Evolutionary conservation across 2,113 vertebrate species (phyloP), one percentile per base, ranked within the genome.

Genomic region (Heliornis fulica): DNA sequence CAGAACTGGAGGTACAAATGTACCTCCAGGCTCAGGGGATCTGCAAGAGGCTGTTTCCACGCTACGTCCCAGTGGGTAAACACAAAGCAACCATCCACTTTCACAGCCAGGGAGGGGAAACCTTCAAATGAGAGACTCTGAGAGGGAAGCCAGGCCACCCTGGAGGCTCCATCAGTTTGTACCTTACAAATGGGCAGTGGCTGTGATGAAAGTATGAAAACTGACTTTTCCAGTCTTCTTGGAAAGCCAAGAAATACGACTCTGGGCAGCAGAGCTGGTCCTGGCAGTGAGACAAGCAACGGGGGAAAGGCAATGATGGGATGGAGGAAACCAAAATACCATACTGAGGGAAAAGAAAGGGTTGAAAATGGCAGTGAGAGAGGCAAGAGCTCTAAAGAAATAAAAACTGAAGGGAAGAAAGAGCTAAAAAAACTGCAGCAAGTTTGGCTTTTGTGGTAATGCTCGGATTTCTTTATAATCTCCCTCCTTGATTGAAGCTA

Each of bases 151-250:
- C 36, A 13, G 31, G 38, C 9, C 46, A 46, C 11, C 29, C 69
- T 7, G 8, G 5, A 1, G 3, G 14, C 11, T 26, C 48, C 36
- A 12, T 6, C 2, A 1, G 12, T 2, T 60, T 2, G 0, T 29
- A 48, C 51, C 87, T 63, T 63, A 53, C 28, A 41, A 32, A 29
- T 15, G 34, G 51, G 28, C 29, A 65, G 15, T 36, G 43, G 25
- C 25, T 26, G 38, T 34, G 48, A 72, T 29, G 43, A 21, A 64
- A 88, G 38, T 36, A 60, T 31, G 57, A 56, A 54, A 68, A 46
- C 20, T 11, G 70, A 31, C 25, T 85, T 40, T 75, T 48, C 43
- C 75, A 29, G 18, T 16, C 38, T 70, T 48, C 59, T 32, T 74
- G 18, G 32, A 77, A 81, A 75, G 74, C 60, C 51, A 26, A n/a